Evolutionary conservation across 2,797 vertebrate species (phyloP), one percentile per base, ranked within the genome.

Genomic region (Cryptoblepharus egeriae): DNA sequence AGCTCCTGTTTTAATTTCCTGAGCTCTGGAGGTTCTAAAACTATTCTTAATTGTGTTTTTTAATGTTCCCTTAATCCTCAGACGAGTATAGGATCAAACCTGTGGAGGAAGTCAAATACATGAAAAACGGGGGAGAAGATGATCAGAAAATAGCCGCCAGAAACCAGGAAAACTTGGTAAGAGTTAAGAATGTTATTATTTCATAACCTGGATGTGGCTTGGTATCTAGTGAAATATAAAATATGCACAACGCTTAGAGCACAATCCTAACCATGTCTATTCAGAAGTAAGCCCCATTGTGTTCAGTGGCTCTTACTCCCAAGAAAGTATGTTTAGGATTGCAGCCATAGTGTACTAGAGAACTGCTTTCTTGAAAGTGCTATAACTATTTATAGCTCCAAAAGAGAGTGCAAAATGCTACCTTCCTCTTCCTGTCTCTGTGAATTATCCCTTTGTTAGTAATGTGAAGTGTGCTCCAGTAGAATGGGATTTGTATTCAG

Each of bases 91-190:
- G 98, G 94, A 97, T 98, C 97, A 99, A 99, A 96, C 98, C 97
- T 87, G 98, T 99, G 95, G 98, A 99, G 96, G 98, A 99, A 96
- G 98, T 99, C 95, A 99, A 99, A 96, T 99, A 99, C 97, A 99
- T 99, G 98, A 98, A 97, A 95, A 97, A 97, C 37, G 97, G 97
- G 93, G 98, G 98, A 77, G 98, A 99, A 95, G 98, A 98, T 92
- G 94, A 97, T 87, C 96, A 97, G 94, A 96, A 97, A 91, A 96
- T 99, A 92, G 98, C 97, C 86, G 95, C 96, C 93, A 98, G 97
- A 95, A 99, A 99, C 97, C 98, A 99, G 95, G 98, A 99, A 96
- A 99, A 99, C 95, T 96, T 99, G 97, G 98, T 99, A 96, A 97
- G 97, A 85, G 91, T 55, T 52, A 6, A 52, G 45, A 88, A 88